Evolutionary conservation across 2,888 invertebrate genomes (phyloP).

Genomic region (Rutpela maculata): DNA sequence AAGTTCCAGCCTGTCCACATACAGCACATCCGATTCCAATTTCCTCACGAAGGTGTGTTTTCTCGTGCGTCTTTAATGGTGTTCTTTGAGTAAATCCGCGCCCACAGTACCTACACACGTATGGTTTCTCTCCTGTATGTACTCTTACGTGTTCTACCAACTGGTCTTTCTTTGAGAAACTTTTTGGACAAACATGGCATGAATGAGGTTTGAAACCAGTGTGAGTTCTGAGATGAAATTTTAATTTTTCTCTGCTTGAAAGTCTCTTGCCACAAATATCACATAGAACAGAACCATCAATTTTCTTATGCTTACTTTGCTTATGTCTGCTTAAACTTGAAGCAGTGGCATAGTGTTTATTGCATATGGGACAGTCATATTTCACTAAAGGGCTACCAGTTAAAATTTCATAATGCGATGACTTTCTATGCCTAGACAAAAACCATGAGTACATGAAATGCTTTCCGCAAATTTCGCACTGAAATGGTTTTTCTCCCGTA

Average conservation of each 20-base stretch:
- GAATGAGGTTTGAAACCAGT: conserved; percentile 74
- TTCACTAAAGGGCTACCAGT: conserved; percentile 68
- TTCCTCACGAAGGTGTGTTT: conserved; percentile 79
- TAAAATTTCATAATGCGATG: conserved; percentile 74
- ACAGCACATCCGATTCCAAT: conserved; percentile 73
- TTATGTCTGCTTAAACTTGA: conserved; percentile 68
- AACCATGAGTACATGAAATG: conserved; percentile 76
- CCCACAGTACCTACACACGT: conserved; percentile 67
- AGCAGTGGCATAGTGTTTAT: conserved; percentile 69
- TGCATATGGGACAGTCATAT: conserved; percentile 70
- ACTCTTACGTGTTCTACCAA: conserved; percentile 68
- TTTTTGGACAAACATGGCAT: conserved; percentile 73
- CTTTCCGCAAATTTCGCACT: conserved; percentile 70
- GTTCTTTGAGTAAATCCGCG: conserved; percentile 76
- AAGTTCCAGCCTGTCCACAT: conserved; percentile 56
- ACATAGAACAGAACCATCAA: conserved; percentile 75
- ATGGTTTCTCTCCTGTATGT: conserved; percentile 70
- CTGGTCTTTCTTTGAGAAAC: conserved; percentile 73
- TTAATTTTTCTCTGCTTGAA: conserved; percentile 69
- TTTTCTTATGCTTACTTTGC: conserved; percentile 66
- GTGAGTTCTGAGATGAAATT: conserved; percentile 69
- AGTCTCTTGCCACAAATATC: conserved; percentile 77
- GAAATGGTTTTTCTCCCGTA: conserved; percentile 73
- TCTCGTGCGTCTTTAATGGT: conserved; percentile 78
- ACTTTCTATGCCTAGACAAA: conserved; percentile 74